Conservation (phyloP, 2,797 vertebrate genomes). For the Mastacembelus armatus region DNA sequence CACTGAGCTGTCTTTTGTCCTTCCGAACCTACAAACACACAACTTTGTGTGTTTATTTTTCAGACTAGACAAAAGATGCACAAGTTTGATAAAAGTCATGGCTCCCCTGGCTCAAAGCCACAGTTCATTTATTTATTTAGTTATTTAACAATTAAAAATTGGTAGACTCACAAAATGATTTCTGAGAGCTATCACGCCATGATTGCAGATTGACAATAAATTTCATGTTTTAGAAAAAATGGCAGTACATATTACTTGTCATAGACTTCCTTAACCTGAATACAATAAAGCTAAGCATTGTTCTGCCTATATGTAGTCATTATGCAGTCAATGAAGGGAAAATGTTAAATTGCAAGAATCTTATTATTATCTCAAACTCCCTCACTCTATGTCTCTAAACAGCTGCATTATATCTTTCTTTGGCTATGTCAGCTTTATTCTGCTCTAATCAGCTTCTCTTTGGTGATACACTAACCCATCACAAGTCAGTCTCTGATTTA, state of each 20-base stretch:
- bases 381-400: background rate
- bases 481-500: background rate
- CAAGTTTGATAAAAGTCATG: constrained; percentile 6
- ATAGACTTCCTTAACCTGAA: no score
- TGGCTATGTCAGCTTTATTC: background rate
- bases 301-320: no score
- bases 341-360: no score
- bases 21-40: background rate
- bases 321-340: no score
- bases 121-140: no score
- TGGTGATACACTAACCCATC: background rate
- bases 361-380: background rate
- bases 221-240: no score
- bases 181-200: background rate
- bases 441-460: background rate
- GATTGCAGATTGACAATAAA: background rate
- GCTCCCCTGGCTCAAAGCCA: background rate
- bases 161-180: background rate
- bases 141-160: no score
- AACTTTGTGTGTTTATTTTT: background rate
- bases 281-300: no score
- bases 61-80: background rate
- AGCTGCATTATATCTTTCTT: background rate
- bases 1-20: background rate
- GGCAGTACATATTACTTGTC: no score